Percentiles rank a stretch among this genome's conserved stretches.
These are phyloP conservation scores for Motacilla alba DNA, from an alignment of 2,113 vertebrate genomes.

Conservation along the genomic window DNA sequence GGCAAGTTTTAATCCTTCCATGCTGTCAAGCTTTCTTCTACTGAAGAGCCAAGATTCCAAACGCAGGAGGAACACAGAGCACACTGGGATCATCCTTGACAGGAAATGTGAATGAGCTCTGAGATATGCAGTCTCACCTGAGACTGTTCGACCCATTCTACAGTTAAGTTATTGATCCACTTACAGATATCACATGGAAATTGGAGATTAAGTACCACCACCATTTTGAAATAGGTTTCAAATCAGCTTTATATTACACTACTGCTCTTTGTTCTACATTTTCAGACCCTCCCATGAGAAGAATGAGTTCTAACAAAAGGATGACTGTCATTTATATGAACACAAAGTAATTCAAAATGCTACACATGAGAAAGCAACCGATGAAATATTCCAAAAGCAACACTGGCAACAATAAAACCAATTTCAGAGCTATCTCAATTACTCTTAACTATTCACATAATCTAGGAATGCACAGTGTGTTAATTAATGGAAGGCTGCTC, in stretches of 20 bases:
- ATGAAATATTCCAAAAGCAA: neutral
- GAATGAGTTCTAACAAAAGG: neutral
- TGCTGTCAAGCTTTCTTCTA: neutral
- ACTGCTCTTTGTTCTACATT: neutral
- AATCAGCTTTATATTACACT: neutral
- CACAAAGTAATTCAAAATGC: neutral
- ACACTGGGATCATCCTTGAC: neutral
- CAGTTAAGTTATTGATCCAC: neutral
- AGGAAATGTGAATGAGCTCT: neutral
- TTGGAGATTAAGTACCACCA: neutral
- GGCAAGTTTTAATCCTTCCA: neutral
- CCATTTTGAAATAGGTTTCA: neutral
- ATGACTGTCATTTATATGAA: neutral
- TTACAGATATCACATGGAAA: neutral
- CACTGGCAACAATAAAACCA: neutral
- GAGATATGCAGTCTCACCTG: neutral
- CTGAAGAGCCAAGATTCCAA: neutral
- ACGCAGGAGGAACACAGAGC: fast-evolving
- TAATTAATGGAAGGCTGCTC: neutral
- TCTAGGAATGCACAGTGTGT: neutral
- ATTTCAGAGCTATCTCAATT: neutral
- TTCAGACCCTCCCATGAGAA: neutral
- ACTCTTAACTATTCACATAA: neutral
- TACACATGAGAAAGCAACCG: neutral
- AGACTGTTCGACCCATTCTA: neutral